Conservation (phyloP, 1,140 invertebrate species). For the Oncopodura yosiiana region DNA sequence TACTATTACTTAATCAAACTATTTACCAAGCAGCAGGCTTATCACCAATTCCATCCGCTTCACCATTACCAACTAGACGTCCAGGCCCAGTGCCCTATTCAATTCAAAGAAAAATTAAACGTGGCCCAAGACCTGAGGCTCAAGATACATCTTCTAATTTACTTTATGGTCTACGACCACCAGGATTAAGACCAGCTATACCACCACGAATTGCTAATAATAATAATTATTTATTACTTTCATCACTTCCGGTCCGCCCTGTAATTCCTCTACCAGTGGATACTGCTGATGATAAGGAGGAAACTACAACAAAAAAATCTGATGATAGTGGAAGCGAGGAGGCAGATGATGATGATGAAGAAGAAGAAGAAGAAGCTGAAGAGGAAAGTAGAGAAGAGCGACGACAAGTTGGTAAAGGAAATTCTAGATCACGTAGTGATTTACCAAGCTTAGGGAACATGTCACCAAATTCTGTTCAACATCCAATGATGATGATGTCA, state of each 20-base stretch:
- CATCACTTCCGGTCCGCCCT: not conserved
- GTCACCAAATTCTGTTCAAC: too few species aligned
- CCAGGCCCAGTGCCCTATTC: not conserved
- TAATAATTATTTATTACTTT: conserved; percentile 16
- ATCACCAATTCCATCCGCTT: too few species aligned
- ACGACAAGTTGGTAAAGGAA: too few species aligned
- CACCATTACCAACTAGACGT: not conserved
- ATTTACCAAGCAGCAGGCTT: too few species aligned
- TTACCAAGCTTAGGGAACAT: too few species aligned
- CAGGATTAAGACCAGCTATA: conserved; percentile 17
- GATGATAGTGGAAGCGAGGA: too few species aligned
- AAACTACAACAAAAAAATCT: too few species aligned
- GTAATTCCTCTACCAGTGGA: too few species aligned
- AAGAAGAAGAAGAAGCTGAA: conserved; percentile 3
- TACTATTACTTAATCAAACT: conserved; percentile 2
- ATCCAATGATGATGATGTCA: too few species aligned
- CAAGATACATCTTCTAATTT: not conserved
- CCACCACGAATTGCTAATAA: conserved; percentile 13
- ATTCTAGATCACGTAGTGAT: too few species aligned
- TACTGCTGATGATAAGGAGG: not conserved
- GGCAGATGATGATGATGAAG: not conserved
- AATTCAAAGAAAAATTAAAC: conserved; percentile 22
- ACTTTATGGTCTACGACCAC: conserved; percentile 10
- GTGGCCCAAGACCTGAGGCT: conserved; percentile 15
- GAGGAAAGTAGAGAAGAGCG: conserved; percentile 9